These are phyloP conservation scores for Nothoprocta pentlandii DNA, from an alignment of 2,113 vertebrate species.

Conservation along the genomic window DNA sequence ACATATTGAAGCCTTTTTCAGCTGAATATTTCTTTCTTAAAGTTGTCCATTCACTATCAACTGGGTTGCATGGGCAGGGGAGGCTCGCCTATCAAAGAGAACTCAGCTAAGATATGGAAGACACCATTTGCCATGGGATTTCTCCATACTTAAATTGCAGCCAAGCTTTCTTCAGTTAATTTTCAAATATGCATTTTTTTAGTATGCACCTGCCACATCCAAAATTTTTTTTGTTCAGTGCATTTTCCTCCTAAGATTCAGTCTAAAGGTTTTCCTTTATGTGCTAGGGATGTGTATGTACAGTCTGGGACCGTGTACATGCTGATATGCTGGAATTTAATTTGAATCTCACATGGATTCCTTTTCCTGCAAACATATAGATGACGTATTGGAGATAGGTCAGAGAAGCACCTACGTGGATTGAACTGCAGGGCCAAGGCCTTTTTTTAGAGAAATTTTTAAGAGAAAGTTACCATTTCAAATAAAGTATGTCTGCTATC, in stretches of 20 bases:
- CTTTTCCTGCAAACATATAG: not conserved
- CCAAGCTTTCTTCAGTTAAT: not conserved
- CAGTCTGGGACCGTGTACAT: not conserved
- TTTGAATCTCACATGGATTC: not conserved
- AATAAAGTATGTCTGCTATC: not conserved
- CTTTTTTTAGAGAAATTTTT: not conserved
- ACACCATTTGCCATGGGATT: not conserved
- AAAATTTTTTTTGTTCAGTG: slow-evolving; percentile 1
- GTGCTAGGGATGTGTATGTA: not conserved
- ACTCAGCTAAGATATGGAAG: not conserved
- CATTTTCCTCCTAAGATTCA: not conserved
- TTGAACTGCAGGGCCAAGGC: not conserved
- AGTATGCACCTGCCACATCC: not conserved
- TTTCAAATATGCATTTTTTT: not conserved
- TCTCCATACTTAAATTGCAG: not conserved
- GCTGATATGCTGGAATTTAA: not conserved
- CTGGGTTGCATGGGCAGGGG: not conserved
- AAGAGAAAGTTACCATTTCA: not conserved
- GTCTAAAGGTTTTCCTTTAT: not conserved
- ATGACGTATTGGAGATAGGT: not conserved
- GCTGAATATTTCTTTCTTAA: not conserved
- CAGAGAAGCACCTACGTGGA: not conserved
- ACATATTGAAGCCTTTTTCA: not conserved
- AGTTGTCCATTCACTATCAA: not conserved
- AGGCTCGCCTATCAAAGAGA: not conserved